Evolutionary conservation across 2,888 invertebrate genomes (phyloP), one percentile per base, ranked within the genome.

Genomic region (Microctonus aethiopoides): DNA sequence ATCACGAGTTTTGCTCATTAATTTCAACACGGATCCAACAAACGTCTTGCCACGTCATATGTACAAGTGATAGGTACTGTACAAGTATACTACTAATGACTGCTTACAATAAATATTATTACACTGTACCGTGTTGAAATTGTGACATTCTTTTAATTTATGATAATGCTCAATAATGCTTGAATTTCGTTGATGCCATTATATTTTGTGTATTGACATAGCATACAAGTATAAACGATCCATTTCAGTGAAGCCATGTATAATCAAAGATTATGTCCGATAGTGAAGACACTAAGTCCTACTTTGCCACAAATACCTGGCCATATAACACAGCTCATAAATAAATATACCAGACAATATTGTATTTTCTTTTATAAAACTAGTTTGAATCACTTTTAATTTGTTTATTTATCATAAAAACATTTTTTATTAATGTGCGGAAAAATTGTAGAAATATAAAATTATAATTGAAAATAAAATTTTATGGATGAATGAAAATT

Each of bases 1-100:
- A 62, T 46, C 16, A 41, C 41, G 29, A 32, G 57, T 57, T n/a
- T n/a, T n/a, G 13, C 54, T 54, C 26, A 54, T 54, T 24, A 54
- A 54, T 26, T 54, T 22, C 7, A 46, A 16, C 6, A 3, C 2
- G 16, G 7, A 46, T 46, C 9, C 46, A 41, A 13, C 16, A 4
- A 46, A 16, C 16, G 16, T 46, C 46, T 46, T 16, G 46, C 46
- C 46, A 46, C 46, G 46, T 46, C 46, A 46, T 9, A n/a, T 7
- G 7, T 46, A 46, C 16, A 46, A 16, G 16, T 46, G 16, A 16
- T 16, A 20, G 16, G 6, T 7, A 20, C 46, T n/a, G 39, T 5
- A 39, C 39, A n/a, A n/a, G n/a, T n/a, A 20, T 16, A 7, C n/a
- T n/a, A 46, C 20, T 46, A 46, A 46, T 46, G 46, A 20, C 46